Base-by-base conservation (phyloP, 2,888 invertebrate species). In the Adineta ricciae region DNA sequence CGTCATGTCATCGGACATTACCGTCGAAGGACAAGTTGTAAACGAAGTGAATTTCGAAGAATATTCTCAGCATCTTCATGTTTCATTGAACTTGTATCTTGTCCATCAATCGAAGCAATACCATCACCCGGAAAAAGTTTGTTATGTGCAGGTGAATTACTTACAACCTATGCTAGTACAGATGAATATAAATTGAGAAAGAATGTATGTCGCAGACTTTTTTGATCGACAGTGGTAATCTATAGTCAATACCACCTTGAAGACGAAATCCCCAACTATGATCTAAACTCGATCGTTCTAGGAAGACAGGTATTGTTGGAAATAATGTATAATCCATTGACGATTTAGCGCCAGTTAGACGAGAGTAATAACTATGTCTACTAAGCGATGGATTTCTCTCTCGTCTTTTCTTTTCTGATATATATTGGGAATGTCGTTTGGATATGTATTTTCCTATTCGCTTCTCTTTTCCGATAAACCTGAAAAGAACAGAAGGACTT, bases 241-340 rank as follows among this genome's bases (percentile, higher is more conserved):
- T 64, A 49, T 78, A 85, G 19, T 85, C 85, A 0, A 73, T 36
- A 4, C 85, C 85, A n/a, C 85, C 85, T 85, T 85, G 85, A 11
- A 85, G 64, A 82, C 85, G 83, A 54, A 85, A 85, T 24, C 85
- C 85, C 83, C 78, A 78, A 41, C 78, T 78, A n/a, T 78, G 41
- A 41, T 78, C 78, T 78, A 78, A n/a, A 78, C 78, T n/a, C n/a
- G 78, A 41, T 21, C 78, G 78, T n/a, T 78, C 78, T 21, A 78
- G n/a, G 8, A 41, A 78, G 9, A 78, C 38, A 78, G 78, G 78
- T 19, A 41, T 41, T n/a, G 41, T 78, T 24, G 78, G 41, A 78
- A 78, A 41, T n/a, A 41, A 3, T 24, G 78, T 16, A 41, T 38
- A 41, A 78, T 78, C 78, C 78, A 78, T 78, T 16, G 14, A 19